Evolutionary conservation across 1,140 invertebrate species (phyloP).

Genomic region (Coptotermes formosanus): DNA sequence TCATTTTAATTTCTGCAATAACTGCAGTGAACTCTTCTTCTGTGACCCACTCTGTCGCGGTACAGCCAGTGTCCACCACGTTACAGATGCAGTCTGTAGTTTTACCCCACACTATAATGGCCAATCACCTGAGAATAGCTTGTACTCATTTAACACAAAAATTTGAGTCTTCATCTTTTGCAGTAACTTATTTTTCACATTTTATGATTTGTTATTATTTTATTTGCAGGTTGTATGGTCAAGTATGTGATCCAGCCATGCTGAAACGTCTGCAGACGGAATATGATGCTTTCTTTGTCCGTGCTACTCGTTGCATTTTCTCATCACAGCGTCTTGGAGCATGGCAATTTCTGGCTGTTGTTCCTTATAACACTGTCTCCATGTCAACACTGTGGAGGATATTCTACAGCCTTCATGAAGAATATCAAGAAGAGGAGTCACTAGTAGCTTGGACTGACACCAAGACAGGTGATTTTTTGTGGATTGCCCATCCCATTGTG

Average conservation of each 20-base stretch:
- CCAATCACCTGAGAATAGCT: neutral
- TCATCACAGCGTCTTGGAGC: conserved; percentile 70
- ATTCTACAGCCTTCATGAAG: conserved; percentile 61
- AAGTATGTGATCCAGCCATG: conserved; percentile 50
- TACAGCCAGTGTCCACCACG: no score
- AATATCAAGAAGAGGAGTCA: conserved; percentile 38
- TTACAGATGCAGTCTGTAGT: no score
- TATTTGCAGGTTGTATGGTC: neutral
- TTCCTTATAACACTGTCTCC: conserved; percentile 71
- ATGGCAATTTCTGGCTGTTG: conserved; percentile 79
- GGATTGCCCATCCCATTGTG: no score
- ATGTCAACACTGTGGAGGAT: conserved; percentile 68
- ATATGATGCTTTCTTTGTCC: conserved; percentile 70
- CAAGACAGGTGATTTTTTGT: neutral
- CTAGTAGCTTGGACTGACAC: neutral
- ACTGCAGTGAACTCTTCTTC: no score
- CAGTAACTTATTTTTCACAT: no score
- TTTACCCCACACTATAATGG: no score
- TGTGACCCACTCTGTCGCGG: no score
- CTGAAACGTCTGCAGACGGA: conserved; percentile 66
- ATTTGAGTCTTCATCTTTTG: no score
- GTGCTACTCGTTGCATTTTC: conserved; percentile 69
- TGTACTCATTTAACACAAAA: neutral
- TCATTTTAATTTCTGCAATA: no score
- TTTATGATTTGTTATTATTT: no score